Evolutionary conservation across 92 coral and sea anemone species (phyloP), one percentile per base, ranked within the genome.

Genomic region (Zoanthus sociatus): DNA sequence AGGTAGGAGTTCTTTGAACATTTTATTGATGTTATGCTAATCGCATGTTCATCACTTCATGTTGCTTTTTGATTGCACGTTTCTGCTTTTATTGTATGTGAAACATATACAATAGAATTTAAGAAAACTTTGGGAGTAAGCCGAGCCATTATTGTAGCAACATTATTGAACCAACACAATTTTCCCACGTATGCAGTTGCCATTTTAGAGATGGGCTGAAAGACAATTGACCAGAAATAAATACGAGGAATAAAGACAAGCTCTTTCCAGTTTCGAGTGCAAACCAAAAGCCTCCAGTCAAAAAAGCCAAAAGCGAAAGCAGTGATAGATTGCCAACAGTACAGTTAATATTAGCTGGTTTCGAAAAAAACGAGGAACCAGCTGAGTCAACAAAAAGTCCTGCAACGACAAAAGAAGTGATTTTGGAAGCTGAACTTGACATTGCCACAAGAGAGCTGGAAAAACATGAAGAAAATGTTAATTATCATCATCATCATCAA

Each of bases 151-250:
- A n/a, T n/a, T n/a, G n/a, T n/a, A n/a, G n/a, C n/a, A n/a, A n/a
- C n/a, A n/a, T n/a, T n/a, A n/a, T n/a, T n/a, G n/a, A n/a, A 56
- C 92, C 92, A 55, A 64, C 85, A 18, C 31, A 76, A 16, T 88
- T 83, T 78, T 71, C 89, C 60, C 73, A 86, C 50, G 89, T 78
- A 16, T 88, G 90, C 71, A 91, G 90, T 88, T 87, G 92, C 71
- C 92, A 90, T 86, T 86, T 90, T 79, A 79, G 92, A 76, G 82
- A 90, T 61, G 92, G 92, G 50, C 75, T 58, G 90, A 86, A 86
- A 67, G 70, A 73, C 74, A 84, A 77, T 78, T 87, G 87, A 48
- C 92, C 92, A 70, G 88, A 89, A 83, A 61, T 89, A 44, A 71
- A 2, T 33, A 71, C 50, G 42, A 75, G 63, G 63, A 75, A 75